These are phyloP conservation scores for Calypte anna DNA, from an alignment of 2,113 vertebrate genomes.

Conservation along the genomic window DNA sequence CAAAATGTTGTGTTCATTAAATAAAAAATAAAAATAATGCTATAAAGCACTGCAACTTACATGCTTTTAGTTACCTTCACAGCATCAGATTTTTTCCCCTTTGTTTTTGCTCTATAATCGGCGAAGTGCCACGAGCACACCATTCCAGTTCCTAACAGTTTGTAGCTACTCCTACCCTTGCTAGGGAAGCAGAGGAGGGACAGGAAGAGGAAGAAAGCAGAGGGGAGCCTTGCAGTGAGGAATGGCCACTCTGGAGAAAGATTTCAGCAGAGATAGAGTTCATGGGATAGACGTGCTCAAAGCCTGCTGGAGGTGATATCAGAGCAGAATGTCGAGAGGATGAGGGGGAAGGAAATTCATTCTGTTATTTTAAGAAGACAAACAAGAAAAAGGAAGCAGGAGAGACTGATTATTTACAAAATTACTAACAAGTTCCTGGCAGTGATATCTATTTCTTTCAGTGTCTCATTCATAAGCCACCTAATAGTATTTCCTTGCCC, in stretches of 20 bases:
- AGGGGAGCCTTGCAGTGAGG: constrained; percentile 76
- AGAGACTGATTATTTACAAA: constrained; percentile 64
- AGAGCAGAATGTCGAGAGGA: constrained; percentile 82
- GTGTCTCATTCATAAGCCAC: background rate
- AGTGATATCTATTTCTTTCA: background rate
- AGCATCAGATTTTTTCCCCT: background rate
- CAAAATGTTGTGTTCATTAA: background rate
- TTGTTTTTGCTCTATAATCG: constrained; percentile 2
- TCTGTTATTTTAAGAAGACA: constrained; percentile 76
- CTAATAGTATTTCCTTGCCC: background rate
- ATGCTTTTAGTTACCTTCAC: constrained; percentile 30
- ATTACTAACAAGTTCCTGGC: constrained; percentile 13
- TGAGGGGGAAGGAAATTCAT: constrained; percentile 81
- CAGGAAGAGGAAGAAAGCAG: constrained; percentile 83
- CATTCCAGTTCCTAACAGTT: constrained; percentile 41
- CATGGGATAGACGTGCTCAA: constrained; percentile 89
- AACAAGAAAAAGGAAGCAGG: constrained; percentile 71
- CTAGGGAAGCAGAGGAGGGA: constrained; percentile 85
- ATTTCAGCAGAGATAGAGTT: constrained; percentile 82
- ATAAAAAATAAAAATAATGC: background rate
- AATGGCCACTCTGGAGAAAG: constrained; percentile 85
- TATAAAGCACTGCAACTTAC: background rate
- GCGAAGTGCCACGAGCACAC: constrained; percentile 10
- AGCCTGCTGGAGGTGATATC: constrained; percentile 86
- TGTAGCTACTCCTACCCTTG: constrained; percentile 85